phyloP scores from a whole-genome alignment of 2,888 invertebrate species.

The Melanostoma mellinum region DNA sequence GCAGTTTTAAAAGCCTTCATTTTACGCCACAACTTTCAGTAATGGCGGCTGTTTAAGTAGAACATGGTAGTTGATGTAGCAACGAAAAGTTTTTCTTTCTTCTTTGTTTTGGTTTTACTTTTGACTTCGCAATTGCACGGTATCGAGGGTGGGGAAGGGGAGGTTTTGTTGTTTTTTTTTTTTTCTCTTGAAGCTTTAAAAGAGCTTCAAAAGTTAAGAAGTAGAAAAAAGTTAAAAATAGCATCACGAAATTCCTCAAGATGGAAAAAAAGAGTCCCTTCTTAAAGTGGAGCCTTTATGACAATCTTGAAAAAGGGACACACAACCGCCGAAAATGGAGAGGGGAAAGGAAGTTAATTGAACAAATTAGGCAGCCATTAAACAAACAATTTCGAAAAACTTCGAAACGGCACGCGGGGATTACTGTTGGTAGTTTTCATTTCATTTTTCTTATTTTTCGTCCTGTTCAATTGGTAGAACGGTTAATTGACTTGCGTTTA shows the following conservation, averaged over 20 bases:
- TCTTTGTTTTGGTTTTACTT: too few relatives aligned
- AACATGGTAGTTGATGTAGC: constrained; percentile 10
- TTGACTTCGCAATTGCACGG: neutral
- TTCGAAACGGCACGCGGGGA: neutral
- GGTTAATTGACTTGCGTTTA: too few relatives aligned
- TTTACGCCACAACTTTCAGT: neutral
- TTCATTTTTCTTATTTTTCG: too few relatives aligned
- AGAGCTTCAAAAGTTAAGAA: constrained; percentile 34
- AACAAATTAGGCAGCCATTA: constrained; percentile 58
- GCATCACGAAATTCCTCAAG: too few relatives aligned
- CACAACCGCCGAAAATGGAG: constrained; percentile 8
- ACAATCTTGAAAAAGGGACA: neutral
- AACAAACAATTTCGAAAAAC: constrained; percentile 30
- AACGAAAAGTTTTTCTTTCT: neutral
- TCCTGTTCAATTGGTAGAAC: too few relatives aligned
- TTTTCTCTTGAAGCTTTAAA: neutral
- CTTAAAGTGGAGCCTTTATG: constrained; percentile 17
- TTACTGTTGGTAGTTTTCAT: too few relatives aligned
- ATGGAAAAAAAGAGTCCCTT: neutral
- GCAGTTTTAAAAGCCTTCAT: neutral
- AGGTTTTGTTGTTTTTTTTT: too few relatives aligned
- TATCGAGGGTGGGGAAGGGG: too few relatives aligned
- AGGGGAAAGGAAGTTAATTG: constrained; percentile 53
- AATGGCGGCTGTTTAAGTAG: constrained; percentile 2
- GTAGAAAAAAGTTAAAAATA: neutral